Evolutionary conservation across 2,888 invertebrate species (phyloP).

Genomic region (Neoaliturus tenellus): DNA sequence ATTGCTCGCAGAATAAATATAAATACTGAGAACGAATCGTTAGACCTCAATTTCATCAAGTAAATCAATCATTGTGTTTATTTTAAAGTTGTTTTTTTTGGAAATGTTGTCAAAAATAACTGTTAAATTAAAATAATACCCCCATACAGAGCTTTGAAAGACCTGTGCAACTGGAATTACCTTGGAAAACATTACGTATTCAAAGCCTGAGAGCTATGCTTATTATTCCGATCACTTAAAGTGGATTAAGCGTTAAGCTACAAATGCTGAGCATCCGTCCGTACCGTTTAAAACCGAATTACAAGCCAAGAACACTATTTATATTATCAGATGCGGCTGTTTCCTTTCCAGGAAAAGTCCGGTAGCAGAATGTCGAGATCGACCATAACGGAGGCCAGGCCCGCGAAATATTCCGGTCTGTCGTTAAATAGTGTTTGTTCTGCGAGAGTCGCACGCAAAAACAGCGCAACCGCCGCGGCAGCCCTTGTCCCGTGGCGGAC

Average conservation of each 20-base stretch:
- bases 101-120: too few species aligned
- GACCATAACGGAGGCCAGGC: background rate
- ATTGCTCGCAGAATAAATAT: too few species aligned
- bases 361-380: slow-evolving; percentile 11
- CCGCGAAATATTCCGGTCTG: slow-evolving; percentile 13
- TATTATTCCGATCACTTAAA: background rate
- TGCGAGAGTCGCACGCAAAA: background rate
- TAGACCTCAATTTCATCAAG: too few species aligned
- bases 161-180: too few species aligned
- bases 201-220: too few species aligned
- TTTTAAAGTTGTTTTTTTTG: too few species aligned
- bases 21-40: too few species aligned
- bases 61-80: too few species aligned
- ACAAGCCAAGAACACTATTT: background rate
- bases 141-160: too few species aligned
- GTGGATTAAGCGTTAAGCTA: background rate
- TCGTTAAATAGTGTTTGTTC: slow-evolving; percentile 9
- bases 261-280: background rate
- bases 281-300: background rate
- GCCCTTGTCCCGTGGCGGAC: background rate
- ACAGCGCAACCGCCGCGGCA: background rate
- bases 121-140: too few species aligned
- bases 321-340: background rate
- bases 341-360: background rate
- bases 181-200: too few species aligned